Evolutionary conservation across 2,888 invertebrate species (phyloP), one percentile per base, ranked within the genome.

Genomic region (Agrotis clavis): DNA sequence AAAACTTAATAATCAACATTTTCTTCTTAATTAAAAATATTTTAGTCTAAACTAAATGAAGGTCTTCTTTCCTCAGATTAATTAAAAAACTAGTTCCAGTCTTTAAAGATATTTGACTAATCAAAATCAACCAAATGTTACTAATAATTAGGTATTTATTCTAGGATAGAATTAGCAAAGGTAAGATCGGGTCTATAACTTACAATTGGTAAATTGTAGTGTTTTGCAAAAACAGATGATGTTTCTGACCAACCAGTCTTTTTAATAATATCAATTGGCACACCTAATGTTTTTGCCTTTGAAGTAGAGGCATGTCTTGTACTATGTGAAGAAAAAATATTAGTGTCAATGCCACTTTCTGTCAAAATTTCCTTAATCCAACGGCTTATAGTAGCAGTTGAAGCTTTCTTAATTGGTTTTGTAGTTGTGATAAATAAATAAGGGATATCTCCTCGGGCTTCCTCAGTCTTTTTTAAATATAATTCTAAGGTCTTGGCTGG

Each of bases 321-420:
- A 21, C 60, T 60, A 21, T 60, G 47, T 1, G 61, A 61, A 25
- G 25, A 18, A 61, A 48, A 61, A 61, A 61, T 25, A 5, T 6
- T 48, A 13, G 61, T 61, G n/a, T 48, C 61, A 48, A 61, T 61
- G 18, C 47, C 61, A 61, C 61, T 61, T 2, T 48, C 61, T 13
- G 61, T 61, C 6, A 61, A n/a, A 1, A 62, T 4, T 62, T 62
- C 48, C 14, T 62, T 62, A 30, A 62, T 62, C 62, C 48, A 50
- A n/a, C 62, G n/a, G n/a, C 48, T 62, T 50, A 62, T 1, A 30
- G 30, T 30, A n/a, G 13, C 14, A 2, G 48, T 13, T 50, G 48
- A n/a, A 50, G 62, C 62, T 62, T 62, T 62, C n/a, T 50, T 62
- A 50, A 30, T 14, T 7, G 48, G 62, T 61, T 61, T 61, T 50